Evolutionary conservation across 2,888 invertebrate species (phyloP).

Genomic region (Cactoblastis cactorum): DNA sequence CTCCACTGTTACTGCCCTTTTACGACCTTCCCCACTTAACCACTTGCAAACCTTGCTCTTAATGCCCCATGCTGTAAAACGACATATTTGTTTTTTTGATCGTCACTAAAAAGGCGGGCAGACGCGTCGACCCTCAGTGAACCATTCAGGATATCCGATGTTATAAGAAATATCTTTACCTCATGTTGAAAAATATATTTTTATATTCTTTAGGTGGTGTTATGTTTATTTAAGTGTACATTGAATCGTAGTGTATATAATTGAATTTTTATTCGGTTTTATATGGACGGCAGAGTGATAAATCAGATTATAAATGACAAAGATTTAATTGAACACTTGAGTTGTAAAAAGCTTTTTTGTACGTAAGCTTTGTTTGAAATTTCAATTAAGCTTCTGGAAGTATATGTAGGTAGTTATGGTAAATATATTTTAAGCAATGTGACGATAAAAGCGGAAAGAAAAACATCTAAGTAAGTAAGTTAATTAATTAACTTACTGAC

Average conservation of each 20-base stretch:
- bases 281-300: too few relatives aligned
- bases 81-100: conserved; percentile 54
- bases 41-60: conserved; percentile 55
- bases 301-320: too few relatives aligned
- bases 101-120: conserved; percentile 39
- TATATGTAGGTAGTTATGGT: background rate
- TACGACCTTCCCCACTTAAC: conserved; percentile 53
- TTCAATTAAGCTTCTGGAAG: background rate
- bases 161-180: conserved; percentile 19
- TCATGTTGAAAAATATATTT: background rate
- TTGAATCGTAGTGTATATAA: background rate
- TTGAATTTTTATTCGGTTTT: too few relatives aligned
- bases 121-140: conserved; percentile 35
- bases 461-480: conserved; percentile 7
- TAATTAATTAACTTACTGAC: conserved; percentile 84
- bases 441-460: background rate
- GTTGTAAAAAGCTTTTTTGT: too few relatives aligned
- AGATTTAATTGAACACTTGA: too few relatives aligned
- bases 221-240: too few relatives aligned
- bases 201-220: background rate
- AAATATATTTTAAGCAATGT: too few relatives aligned
- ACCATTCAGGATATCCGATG: conserved; percentile 38
- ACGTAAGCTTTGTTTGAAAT: too few relatives aligned
- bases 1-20: too few relatives aligned
- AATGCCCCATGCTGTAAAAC: conserved; percentile 47